Conservation (phyloP, 2,888 invertebrate species). For the Lasioglossum pauxillum region DNA sequence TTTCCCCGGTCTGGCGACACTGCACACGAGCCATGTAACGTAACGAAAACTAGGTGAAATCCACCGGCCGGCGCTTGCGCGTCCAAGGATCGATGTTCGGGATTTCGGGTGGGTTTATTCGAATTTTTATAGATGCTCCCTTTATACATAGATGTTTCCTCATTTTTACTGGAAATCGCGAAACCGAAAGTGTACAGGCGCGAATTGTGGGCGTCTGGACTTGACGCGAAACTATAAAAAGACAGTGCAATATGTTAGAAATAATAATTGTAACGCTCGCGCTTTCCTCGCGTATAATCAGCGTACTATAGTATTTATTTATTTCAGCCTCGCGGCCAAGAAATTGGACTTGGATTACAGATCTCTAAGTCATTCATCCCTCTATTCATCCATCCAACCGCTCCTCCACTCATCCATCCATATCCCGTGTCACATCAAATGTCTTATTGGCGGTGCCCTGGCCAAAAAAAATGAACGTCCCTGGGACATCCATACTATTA, state of each 20-base stretch:
- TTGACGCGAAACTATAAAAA: neutral
- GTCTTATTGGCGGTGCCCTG: no score
- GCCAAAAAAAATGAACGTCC: no score
- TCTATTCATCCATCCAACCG: no score
- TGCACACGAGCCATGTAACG: neutral
- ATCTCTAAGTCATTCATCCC: no score
- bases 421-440: no score
- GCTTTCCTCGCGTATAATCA: neutral
- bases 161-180: neutral
- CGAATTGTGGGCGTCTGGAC: neutral
- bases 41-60: conserved; percentile 59
- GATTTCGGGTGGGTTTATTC: conserved; percentile 32
- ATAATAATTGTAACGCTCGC: neutral
- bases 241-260: neutral
- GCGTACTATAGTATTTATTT: no score
- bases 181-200: neutral
- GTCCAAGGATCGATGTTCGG: conserved; percentile 65
- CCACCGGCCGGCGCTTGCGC: conserved; percentile 71
- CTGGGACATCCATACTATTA: no score
- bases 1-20: neutral
- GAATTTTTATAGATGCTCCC: neutral
- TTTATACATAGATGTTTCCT: neutral
- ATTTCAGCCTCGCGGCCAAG: no score
- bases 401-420: no score
- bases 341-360: no score